These are phyloP conservation scores for Lemur catta DNA, from an alignment of 2,797 vertebrate species.

Conservation along the genomic window DNA sequence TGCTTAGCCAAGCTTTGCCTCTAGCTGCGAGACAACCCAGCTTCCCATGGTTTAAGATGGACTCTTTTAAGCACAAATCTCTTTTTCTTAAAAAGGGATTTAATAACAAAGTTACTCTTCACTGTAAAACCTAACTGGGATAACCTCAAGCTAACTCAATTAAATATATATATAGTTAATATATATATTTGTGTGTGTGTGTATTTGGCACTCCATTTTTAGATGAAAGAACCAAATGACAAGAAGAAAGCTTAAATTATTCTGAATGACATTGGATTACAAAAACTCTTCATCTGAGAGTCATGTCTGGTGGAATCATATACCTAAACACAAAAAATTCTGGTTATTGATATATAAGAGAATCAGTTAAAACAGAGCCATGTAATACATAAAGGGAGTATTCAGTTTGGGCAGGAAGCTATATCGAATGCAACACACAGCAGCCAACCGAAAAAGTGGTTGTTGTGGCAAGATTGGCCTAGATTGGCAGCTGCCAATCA, in stretches of 20 bases:
- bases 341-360: not conserved
- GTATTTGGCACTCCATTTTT: not conserved
- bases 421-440: not conserved
- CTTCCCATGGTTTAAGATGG: not conserved
- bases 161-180: not conserved
- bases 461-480: not conserved
- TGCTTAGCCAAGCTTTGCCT: not conserved
- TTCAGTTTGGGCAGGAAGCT: not conserved
- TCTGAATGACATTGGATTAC: not conserved
- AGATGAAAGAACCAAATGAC: not conserved
- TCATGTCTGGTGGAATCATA: not conserved
- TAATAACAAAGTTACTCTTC: constrained; percentile 29
- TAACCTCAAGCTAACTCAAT: constrained; percentile 28
- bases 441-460: not conserved
- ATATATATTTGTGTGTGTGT: not conserved
- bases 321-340: constrained; percentile 25
- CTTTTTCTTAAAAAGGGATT: not conserved
- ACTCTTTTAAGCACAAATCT: not conserved
- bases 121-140: not conserved
- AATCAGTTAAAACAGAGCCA: not conserved
- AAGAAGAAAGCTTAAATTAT: constrained; percentile 39
- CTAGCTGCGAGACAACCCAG: not conserved
- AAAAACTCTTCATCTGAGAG: not conserved
- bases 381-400: not conserved
- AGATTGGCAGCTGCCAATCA: not conserved